Base-by-base conservation (phyloP, 1,140 invertebrate genomes). In the Lepidurus packardi region DNA sequence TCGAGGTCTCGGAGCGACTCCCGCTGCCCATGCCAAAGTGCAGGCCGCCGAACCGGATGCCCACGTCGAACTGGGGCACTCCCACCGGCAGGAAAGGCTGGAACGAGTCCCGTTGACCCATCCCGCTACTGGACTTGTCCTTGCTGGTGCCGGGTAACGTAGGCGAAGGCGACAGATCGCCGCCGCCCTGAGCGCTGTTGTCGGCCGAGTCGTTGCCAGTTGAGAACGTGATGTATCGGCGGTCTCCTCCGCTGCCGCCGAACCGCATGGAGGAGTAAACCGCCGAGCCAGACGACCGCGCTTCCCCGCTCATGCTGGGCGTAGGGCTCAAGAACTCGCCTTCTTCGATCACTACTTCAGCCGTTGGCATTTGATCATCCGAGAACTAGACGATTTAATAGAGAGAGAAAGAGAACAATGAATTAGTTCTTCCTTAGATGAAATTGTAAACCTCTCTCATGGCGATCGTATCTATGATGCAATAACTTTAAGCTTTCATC, bases 271-370 rank as follows among this genome's bases (percentile, higher is more conserved):
- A 73, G 47, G 73, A 34, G 2, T 34, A 34, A 34, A 34, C 25
- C 25, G 25, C 25, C 25, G 25, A 34, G 25, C 34, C 34, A 34
- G 34, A 53, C 45, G 78, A 16, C 45, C 76, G 21, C 25, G 75
- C 45, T 41, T 73, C 47, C 8, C 75, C 78, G 16, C 74, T 73
- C 73, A 53, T 74, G 74, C 78, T 77, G 65, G 73, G 73, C 16
- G 73, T 44, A 16, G 73, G 73, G 78, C 75, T 74, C n/a, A 74
- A 21, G 73, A 45, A 78, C 43, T 79, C 78, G 24, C 76, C 78
- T 65, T 79, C 78, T 47, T 79, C 44, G 47, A 79, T 79, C 25
- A 79, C 75, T 16, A 79, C 78, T 53, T 79, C 78, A 42, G 78
- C 78, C 47, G 78, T 73, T 43, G 78, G 78, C 78, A 79, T 65